Conservation (phyloP, 1,140 invertebrate genomes). For the Sarcophaga bullata region DNA sequence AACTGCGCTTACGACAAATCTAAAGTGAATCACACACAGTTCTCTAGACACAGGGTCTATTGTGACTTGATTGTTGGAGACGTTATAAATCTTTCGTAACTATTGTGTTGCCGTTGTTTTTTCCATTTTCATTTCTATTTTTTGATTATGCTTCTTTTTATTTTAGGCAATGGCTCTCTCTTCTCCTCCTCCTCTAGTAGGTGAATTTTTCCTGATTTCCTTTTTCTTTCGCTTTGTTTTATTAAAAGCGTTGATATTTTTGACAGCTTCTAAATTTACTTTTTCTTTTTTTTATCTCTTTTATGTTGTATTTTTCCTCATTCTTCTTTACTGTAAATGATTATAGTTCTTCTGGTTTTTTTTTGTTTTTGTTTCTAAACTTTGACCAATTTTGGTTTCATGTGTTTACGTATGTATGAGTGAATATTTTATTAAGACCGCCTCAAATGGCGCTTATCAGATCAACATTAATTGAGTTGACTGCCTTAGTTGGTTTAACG, state of each 20-base stretch:
- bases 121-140: not conserved
- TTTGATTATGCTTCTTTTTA: not conserved
- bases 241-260: slow-evolving; percentile 39
- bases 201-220: slow-evolving; percentile 1
- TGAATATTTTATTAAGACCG: slow-evolving; percentile 30
- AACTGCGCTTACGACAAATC: slow-evolving; percentile 33
- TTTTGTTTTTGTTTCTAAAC: not conserved
- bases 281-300: not conserved
- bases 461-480: slow-evolving; percentile 38
- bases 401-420: not conserved
- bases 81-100: not conserved
- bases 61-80: not conserved
- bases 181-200: slow-evolving; percentile 28
- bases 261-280: slow-evolving; percentile 35
- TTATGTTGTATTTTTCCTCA: not conserved
- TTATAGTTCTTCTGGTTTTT: not conserved
- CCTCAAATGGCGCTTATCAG: slow-evolving; percentile 34
- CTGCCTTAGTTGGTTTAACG: slow-evolving; percentile 22
- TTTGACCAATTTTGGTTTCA: slow-evolving; percentile 12
- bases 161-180: not conserved
- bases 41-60: not conserved
- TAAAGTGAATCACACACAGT: not conserved
- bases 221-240: slow-evolving; percentile 9
- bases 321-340: not conserved
- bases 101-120: not conserved